A percentile compares a stretch with the other conserved stretches of the same genome.
Evolutionary conservation across 2,888 invertebrate genomes (phyloP).

Genomic region (Caradrina kadenii): DNA sequence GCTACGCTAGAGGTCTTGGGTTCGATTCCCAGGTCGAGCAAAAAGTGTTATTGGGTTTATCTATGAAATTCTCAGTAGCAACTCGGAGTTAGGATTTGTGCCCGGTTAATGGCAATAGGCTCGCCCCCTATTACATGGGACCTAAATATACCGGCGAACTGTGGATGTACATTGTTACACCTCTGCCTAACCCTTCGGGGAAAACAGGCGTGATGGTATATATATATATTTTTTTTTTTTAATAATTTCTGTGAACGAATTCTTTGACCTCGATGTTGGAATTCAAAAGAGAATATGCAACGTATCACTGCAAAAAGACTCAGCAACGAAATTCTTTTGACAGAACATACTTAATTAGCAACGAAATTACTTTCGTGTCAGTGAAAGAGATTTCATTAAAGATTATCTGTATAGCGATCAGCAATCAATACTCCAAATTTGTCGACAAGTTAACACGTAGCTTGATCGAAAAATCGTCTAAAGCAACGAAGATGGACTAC

Average conservation of each 20-base stretch:
- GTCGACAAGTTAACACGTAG: neutral
- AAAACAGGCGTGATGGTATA: no score
- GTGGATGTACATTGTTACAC: no score
- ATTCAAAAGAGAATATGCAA: neutral
- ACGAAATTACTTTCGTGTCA: neutral
- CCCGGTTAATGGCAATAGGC: no score
- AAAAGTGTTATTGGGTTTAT: no score
- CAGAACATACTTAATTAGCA: neutral
- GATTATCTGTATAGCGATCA: neutral
- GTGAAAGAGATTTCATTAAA: neutral
- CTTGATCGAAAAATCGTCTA: neutral
- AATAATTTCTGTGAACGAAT: slow-evolving; percentile 20
- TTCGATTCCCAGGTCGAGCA: no score
- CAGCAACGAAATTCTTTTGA: neutral
- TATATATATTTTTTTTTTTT: no score
- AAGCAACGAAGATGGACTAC: slow-evolving; percentile 12
- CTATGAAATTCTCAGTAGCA: no score
- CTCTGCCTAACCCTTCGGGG: no score
- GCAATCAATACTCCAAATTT: neutral
- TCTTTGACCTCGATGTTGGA: neutral
- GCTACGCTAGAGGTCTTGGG: no score
- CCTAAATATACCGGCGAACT: no score
- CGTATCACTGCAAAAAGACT: neutral
- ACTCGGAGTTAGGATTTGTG: no score
- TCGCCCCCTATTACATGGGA: no score